Base-by-base conservation (phyloP, 35 echinoderm and acorn worm genomes). In the Apostichopus californicus region DNA sequence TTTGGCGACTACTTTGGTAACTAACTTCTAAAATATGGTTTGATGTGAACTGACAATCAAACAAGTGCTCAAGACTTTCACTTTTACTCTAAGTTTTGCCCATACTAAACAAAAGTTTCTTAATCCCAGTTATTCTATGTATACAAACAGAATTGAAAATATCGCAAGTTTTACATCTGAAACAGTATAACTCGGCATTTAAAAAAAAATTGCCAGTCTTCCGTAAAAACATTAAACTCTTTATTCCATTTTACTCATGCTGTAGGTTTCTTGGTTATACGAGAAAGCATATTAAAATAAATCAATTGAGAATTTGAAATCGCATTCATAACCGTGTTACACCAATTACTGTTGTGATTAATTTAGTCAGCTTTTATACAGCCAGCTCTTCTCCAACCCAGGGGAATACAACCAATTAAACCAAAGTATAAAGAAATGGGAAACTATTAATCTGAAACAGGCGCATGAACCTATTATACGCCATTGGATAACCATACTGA, bases 91-190 rank as follows among this genome's bases (percentile, higher is more conserved):
- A 11, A 11, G 11, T 55, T 5, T 61, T 87, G 58, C 46, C 63
- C 63, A 87, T 90, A 9, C 22, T 20, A 90, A 28, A n/a, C 3
- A 11, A 46, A 9, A 54, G 52, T 77, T 7, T 24, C 5, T 90
- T 90, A 54, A 68, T 78, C 3, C 24, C 73, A 5, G 77, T n/a
- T 12, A 90, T 90, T 77, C 88, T 90, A 54, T 78, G 73, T 17
- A 78, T 46, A 9, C 1, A 73, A 90, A 12, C 53, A 75, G 21
- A 7, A 90, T 56, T 90, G 88, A 78, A 90, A 90, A 77, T 90
- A 90, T 77, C 46, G 65, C 34, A 46, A 46, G 34, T 46, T 46
- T 46, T 46, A 46, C 34, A 46, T 46, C 34, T 46, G 34, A 46
- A 46, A 46, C 34, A 46, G 34, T 46, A 46, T 18, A 90, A 22